Base-by-base conservation (phyloP, 2,888 invertebrate genomes). In the Acronicta alni region DNA sequence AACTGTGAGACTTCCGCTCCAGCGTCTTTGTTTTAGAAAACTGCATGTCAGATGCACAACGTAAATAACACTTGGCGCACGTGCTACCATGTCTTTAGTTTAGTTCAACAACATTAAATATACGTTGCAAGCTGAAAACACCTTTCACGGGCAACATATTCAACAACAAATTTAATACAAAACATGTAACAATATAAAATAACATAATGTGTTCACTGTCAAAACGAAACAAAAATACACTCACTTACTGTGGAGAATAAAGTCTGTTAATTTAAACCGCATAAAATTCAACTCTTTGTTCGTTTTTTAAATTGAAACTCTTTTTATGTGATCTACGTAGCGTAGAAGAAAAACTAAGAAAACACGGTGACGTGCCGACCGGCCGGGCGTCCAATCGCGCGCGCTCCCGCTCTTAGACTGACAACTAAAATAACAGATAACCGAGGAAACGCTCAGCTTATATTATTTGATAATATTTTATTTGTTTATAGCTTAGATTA, bases 401-500 rank as follows among this genome's bases (percentile, higher is more conserved):
- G 75, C 83, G 83, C 76, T 75, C 75, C 75, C 81, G 81, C 81
- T 72, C 69, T 84, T 83, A 73, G 81, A 89, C 89, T 89, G 88
- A 88, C 86, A 83, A 83, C 84, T 67, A 85, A 89, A 88, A 88
- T 86, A 89, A 83, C 51, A 83, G 84, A 87, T 87, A 89, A 85
- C 79, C 63, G 75, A 80, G 82, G 80, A 87, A 87, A 86, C 82
- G 79, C 61, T 42, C 23, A 64, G 64, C 46, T 65, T 67, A 71
- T 72, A 47, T 47, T 70, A 53, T 44, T 74, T 79, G 77, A 84
- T 82, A 81, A 76, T 35, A 35, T 35, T n/a, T n/a, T 35, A n/a
- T 35, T 6, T 35, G n/a, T n/a, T 5, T 5, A 35, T n/a, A n/a
- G 6, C n/a, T n/a, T n/a, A 35, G n/a, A 79, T 83, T n/a, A 77